Evolutionary conservation across 2,113 vertebrate genomes (phyloP).

Genomic region (Odocoileus virginianus): DNA sequence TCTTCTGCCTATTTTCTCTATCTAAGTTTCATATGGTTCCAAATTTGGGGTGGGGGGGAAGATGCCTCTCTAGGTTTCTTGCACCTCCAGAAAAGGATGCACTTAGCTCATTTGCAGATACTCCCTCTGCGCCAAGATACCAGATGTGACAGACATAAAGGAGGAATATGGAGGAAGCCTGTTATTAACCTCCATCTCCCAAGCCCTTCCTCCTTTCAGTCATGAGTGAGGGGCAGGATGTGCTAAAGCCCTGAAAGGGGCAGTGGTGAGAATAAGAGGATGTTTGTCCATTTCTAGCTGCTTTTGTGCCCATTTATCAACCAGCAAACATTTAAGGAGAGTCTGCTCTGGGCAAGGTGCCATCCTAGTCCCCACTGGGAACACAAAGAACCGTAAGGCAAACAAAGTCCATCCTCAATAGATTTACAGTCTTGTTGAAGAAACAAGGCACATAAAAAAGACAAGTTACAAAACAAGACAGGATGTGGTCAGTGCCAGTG

Average conservation of each 20-base stretch:
- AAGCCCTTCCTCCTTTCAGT: background rate
- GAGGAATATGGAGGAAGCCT: too few species aligned
- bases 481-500: background rate
- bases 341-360: background rate
- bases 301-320: background rate
- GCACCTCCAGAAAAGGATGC: background rate
- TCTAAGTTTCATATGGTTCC: background rate
- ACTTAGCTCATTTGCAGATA: background rate
- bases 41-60: too few species aligned
- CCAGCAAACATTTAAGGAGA: background rate
- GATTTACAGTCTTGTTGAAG: background rate
- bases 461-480: background rate
- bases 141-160: background rate
- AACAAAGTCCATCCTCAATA: background rate
- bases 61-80: background rate
- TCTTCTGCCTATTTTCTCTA: background rate
- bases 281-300: background rate
- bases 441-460: background rate
- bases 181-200: background rate
- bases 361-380: background rate
- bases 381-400: background rate
- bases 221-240: background rate
- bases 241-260: background rate
- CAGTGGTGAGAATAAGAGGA: background rate
- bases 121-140: background rate